Base-by-base conservation (phyloP, 2,797 vertebrate species). In the Melanotaenia nigrans region DNA sequence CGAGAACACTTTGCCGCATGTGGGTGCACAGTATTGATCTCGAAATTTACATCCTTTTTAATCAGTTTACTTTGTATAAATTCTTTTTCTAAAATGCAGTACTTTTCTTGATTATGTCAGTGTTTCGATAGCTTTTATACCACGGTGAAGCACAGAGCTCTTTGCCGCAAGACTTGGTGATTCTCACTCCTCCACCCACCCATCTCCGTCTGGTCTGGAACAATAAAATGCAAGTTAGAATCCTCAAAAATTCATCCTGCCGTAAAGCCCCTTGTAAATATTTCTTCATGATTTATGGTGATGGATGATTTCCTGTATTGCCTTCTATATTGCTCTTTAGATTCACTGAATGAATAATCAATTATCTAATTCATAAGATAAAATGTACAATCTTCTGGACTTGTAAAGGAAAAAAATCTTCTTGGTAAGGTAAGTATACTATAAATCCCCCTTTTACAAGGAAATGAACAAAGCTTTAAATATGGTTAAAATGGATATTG, bases 321-420 rank as follows among this genome's bases (percentile, higher is more conserved):
- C 76, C 14, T 28, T 33, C 20, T 61, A 38, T 45, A 61, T 28
- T 35, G 24, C 65, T 25, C 61, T 24, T 33, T 22, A 28, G 5
- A 66, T 38, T 70, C 2, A 78, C 59, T 22, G 28, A 28, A 40
- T 67, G 47, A 24, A 60, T 10, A 5, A 69, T 8, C 54, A 64
- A 9, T 40, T 32, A 12, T 30, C n/a, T 55, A 57, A 47, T 47
- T 47, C 20, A n/a, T 47, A 45, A 20, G 42, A 20, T n/a, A 47
- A 47, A 47, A n/a, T 47, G 18, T 47, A 20, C 6, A 5, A 47
- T n/a, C 45, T 47, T 16, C 14, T 42, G 5, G n/a, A n/a, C 9
- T 20, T 47, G 42, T 45, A 20, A 45, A 20, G 18, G 4, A 14
- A 12, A 47, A 20, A 20, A 8, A 2, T 47, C 0, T n/a, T 47